Evolutionary conservation across 2,888 invertebrate species (phyloP).

Genomic region (Physocephala rufipes): DNA sequence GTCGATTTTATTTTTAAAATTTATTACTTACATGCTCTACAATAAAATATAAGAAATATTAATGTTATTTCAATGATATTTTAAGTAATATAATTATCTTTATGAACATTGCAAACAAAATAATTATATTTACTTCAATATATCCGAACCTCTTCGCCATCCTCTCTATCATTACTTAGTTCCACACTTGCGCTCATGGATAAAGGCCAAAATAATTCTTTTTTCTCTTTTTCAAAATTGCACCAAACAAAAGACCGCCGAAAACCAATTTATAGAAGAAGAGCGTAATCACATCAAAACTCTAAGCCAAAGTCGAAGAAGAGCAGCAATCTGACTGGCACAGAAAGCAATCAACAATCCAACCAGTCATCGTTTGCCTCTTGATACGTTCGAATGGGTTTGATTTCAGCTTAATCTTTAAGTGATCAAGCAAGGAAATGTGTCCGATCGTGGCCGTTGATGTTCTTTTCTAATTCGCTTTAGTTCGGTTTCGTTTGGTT

Average conservation of each 20-base stretch:
- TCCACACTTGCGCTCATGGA: no score
- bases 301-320: neutral
- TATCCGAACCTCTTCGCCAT: no score
- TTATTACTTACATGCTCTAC: no score
- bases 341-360: slow-evolving; percentile 29
- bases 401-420: slow-evolving; percentile 17
- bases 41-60: no score
- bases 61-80: no score
- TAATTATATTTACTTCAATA: no score
- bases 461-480: slow-evolving; percentile 1
- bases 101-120: no score
- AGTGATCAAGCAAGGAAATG: slow-evolving; percentile 9
- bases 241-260: neutral
- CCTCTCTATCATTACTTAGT: no score
- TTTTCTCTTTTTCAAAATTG: no score
- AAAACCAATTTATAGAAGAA: slow-evolving; percentile 11
- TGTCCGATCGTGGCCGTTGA: neutral
- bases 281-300: slow-evolving; percentile 10
- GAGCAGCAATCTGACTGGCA: neutral
- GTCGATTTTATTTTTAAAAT: no score
- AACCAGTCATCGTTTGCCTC: slow-evolving; percentile 48
- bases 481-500: slow-evolving; percentile 17
- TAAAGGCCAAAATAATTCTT: no score
- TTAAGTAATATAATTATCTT: no score
- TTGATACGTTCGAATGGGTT: slow-evolving; percentile 41